phyloP scores from a whole-genome alignment of 1,140 invertebrate genomes.

The Centruroides sculpturatus region DNA sequence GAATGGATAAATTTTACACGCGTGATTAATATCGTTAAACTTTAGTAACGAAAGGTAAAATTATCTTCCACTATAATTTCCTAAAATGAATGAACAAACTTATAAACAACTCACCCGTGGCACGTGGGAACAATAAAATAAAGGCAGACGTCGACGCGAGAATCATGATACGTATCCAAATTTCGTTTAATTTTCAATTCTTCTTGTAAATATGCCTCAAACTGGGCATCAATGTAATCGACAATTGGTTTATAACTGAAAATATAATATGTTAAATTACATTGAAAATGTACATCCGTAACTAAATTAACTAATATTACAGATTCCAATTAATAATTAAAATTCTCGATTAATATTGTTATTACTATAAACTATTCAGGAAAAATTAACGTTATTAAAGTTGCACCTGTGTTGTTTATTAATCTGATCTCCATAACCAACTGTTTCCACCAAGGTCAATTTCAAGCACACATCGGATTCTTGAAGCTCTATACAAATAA shows the following conservation, averaged over 20 bases:
- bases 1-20: too few species aligned
- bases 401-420: slow-evolving; percentile 76
- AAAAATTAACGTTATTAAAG: too few species aligned
- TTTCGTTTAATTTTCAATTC: slow-evolving; percentile 95
- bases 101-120: slow-evolving; percentile 33
- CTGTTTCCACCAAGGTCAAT: slow-evolving; percentile 90
- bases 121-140: slow-evolving; percentile 99
- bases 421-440: slow-evolving; percentile 98
- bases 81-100: too few species aligned
- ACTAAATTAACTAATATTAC: too few species aligned
- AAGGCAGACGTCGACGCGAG: slow-evolving; percentile 87
- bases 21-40: too few species aligned
- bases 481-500: slow-evolving; percentile 52
- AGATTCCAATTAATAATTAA: too few species aligned
- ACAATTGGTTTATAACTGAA: slow-evolving; percentile 55
- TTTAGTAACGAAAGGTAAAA: too few species aligned
- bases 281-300: too few species aligned
- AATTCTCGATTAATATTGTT: too few species aligned
- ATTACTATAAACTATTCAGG: too few species aligned
- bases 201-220: slow-evolving; percentile 92
- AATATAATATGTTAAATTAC: too few species aligned
- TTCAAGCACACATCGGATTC: slow-evolving; percentile 93
- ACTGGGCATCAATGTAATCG: slow-evolving; percentile 96
- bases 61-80: too few species aligned
- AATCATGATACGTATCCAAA: slow-evolving; percentile 81